Evolutionary conservation across 37 sponge, comb jelly and placozoan genomes (phyloP), one percentile per base, ranked within the genome.

Genomic region (Eunapius fragilis): DNA sequence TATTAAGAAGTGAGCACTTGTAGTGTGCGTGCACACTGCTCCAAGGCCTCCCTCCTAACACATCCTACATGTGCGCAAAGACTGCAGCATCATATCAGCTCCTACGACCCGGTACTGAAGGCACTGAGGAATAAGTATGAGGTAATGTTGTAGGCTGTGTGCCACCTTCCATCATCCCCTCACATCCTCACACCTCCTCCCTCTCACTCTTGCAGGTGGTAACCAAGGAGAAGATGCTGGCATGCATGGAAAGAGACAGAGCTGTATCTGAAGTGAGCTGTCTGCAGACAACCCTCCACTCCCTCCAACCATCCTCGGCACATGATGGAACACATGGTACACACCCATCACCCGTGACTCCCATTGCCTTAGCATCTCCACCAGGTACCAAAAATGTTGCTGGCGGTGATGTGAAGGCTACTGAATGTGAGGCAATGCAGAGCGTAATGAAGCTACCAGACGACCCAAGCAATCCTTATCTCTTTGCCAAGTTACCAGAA

Each of bases 181-280:
- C 41, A 3, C 41, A 41, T 6, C 41, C 41, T 6, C 41, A 41
- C n/a, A n/a, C n/a, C n/a, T n/a, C n/a, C 26, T 71, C 30, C 28
- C 13, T 72, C 31, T 10, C 74, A 3, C 76, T 74, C 0, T 27
- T 33, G 28, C 35, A 92, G 95, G 70, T 82, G 28, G 90, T 88
- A 31, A 84, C 90, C 37, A 87, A 87, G 50, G 95, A 98, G 70
- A 96, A 93, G 84, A 96, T 88, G 85, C 81, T 96, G 81, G 95
- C 89, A 2, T 78, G 80, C 0, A 68, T 98, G 34, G 98, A 98
- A 80, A 86, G 94, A 34, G 93, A 97, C 82, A 87, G 86, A 37
- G 91, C 91, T 19, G 38, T 92, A 17, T 79, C 88, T 80, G 91
- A 91, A 49, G 91, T 90, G 32, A 69, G 58, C 22, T 85, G 79